Conservation (phyloP, 2,888 invertebrate species). For the Acleris literana region DNA sequence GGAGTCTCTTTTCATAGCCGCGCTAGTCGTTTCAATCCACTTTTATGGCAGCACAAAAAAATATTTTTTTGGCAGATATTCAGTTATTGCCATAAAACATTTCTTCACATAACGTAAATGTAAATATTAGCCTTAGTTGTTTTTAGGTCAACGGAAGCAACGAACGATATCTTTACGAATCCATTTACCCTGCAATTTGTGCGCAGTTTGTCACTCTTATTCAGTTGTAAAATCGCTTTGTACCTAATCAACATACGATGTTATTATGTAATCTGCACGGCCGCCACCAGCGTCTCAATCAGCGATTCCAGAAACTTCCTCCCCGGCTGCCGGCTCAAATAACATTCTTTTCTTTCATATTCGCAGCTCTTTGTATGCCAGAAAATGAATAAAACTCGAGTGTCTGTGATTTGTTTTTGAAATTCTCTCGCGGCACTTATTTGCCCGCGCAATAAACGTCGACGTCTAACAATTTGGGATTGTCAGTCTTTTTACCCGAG, state of each 20-base stretch:
- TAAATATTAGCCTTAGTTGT: too few species aligned
- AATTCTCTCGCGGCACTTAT: neutral
- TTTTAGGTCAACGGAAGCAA: too few species aligned
- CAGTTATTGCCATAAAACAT: too few species aligned
- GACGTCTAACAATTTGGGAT: too few species aligned
- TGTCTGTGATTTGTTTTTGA: conserved; percentile 2
- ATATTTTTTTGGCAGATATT: too few species aligned
- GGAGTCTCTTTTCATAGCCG: neutral
- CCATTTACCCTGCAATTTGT: too few species aligned
- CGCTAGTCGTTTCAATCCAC: too few species aligned
- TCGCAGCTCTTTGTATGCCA: conserved; percentile 5
- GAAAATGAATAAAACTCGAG: conserved; percentile 7
- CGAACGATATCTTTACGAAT: too few species aligned
- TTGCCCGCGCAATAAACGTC: neutral
- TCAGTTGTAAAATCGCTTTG: neutral
- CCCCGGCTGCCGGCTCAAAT: neutral
- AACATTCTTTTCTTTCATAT: neutral
- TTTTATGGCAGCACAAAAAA: neutral
- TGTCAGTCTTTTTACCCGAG: too few species aligned
- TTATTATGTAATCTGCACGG: neutral
- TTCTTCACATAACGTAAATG: too few species aligned
- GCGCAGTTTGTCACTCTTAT: too few species aligned
- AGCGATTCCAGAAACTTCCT: neutral
- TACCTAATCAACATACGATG: neutral
- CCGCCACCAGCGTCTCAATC: neutral